Percentiles rank a stretch among this genome's conserved stretches.
phyloP scores from a whole-genome alignment of 2,888 invertebrate genomes.

The Biston stratarius region DNA sequence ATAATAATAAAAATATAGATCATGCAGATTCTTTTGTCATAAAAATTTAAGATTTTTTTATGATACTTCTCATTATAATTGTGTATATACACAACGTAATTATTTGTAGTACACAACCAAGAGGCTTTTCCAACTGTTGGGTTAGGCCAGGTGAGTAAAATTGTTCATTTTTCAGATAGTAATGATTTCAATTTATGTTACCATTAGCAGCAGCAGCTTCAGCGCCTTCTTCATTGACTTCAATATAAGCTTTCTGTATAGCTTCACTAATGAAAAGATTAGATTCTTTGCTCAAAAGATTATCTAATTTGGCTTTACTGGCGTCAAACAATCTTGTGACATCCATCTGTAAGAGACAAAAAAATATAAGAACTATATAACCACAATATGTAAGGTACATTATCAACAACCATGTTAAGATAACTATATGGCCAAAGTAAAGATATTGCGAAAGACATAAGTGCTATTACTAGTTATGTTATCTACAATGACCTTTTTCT shows the following conservation, averaged over 20 bases:
- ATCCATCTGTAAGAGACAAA: slow-evolving; percentile 55
- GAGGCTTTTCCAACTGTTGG: neutral
- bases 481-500: neutral
- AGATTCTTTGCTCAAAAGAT: slow-evolving; percentile 80
- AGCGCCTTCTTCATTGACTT: slow-evolving; percentile 94
- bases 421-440: too few relatives aligned
- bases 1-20: too few relatives aligned
- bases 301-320: slow-evolving; percentile 86
- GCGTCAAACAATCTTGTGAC: slow-evolving; percentile 59
- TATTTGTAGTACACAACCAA: too few relatives aligned
- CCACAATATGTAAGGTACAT: too few relatives aligned
- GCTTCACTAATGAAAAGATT: slow-evolving; percentile 88
- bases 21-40: too few relatives aligned
- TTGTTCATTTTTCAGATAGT: neutral
- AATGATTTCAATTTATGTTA: slow-evolving; percentile 66
- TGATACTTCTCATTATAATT: too few relatives aligned
- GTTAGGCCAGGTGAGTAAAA: neutral
- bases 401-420: too few relatives aligned
- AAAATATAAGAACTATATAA: neutral
- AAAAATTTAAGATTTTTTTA: too few relatives aligned
- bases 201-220: slow-evolving; percentile 94
- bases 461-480: too few relatives aligned
- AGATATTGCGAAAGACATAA: too few relatives aligned
- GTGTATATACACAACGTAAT: too few relatives aligned
- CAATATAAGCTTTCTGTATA: slow-evolving; percentile 93